Conservation (phyloP, 2,888 invertebrate genomes). For the Philopedon plagiatum region DNA sequence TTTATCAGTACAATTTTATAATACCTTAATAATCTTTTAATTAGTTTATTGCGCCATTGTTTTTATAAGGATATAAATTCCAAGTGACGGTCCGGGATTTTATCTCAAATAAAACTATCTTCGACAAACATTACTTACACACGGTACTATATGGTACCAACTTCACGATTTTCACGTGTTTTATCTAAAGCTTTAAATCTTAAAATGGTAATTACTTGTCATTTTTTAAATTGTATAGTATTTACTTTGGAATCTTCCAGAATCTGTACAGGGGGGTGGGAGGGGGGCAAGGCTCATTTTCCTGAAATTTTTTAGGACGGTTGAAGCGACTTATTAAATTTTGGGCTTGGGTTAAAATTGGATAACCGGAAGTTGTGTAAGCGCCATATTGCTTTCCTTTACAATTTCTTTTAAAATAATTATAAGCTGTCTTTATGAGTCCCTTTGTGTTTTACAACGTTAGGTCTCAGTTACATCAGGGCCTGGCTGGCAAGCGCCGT, state of each 20-base stretch:
- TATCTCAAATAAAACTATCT: constrained; percentile 58
- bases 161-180: neutral
- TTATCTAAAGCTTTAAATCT: constrained; percentile 34
- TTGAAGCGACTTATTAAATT: no score
- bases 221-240: constrained; percentile 4
- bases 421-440: no score
- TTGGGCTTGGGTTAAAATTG: no score
- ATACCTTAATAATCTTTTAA: constrained; percentile 44
- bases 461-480: no score
- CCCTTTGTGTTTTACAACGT: no score
- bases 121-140: constrained; percentile 54
- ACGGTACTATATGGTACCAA: neutral
- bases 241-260: neutral
- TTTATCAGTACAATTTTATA: constrained; percentile 31
- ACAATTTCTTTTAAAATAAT: no score
- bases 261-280: no score
- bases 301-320: no score
- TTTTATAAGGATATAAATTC: constrained; percentile 56
- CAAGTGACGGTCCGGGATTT: constrained; percentile 53
- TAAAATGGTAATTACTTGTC: constrained; percentile 25
- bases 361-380: no score
- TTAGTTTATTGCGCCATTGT: constrained; percentile 59
- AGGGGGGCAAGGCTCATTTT: no score
- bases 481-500: no score
- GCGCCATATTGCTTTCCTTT: no score